Evolutionary conservation across 1,140 invertebrate species (phyloP), one percentile per base, ranked within the genome.

Genomic region (Aplysia californica): DNA sequence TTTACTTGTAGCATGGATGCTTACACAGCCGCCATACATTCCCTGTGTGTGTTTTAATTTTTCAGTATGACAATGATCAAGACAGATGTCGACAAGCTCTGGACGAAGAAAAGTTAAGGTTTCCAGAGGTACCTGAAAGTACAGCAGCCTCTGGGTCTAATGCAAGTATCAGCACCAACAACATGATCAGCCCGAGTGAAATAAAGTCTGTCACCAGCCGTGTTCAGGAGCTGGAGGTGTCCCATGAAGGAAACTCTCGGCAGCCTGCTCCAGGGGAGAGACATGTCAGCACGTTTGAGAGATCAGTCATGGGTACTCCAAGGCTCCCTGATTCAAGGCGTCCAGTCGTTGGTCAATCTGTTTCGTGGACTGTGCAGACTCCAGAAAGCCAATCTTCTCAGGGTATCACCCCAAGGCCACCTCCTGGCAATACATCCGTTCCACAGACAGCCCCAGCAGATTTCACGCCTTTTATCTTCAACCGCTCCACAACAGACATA

Each of bases 381-480:
- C 23, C 50, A 2, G 70, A 72, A 3, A 72, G 44, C 35, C 61
- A 50, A 33, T 6, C 61, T n/a, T 29, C 56, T 26, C 29, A 39
- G 56, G 15, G 72, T 29, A 23, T 0, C 10, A 39, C 1, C 56
- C 56, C 35, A 44, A 10, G 26, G 26, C 5, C 33, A 35, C 31
- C 10, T 29, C 21, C 15, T 44, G 29, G 36, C 23, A 38, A 29
- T 33, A 35, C 35, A 20, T 1, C 56, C 26, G 66, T 41, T 3
- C 61, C 72, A 29, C 72, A 75, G 39, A 66, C 72, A 50, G 72
- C 72, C 31, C 72, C 72, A 50, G 35, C 72, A 29, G 72, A 75
- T 66, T 75, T 75, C 31, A 35, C 72, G 18, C 61, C 58, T 20
- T 75, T 75, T 61, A 66, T 69, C 15, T 75, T 75, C 31, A 55